Base-by-base conservation (phyloP, 2,113 vertebrate species). In the Zosterops borbonicus region DNA sequence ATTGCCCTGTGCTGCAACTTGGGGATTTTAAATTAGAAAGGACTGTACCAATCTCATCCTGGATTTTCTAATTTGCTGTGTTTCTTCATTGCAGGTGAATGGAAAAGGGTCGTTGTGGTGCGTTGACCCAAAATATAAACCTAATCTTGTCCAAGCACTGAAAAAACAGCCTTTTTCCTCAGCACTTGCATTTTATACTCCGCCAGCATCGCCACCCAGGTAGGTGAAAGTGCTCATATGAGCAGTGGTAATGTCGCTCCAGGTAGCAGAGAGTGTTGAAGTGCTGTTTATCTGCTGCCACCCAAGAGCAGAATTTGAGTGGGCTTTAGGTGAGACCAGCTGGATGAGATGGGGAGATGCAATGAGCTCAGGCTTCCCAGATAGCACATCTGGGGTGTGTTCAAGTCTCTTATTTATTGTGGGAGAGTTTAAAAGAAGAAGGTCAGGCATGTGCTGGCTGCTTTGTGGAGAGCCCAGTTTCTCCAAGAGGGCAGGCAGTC, bases 21-120 rank as follows among this genome's bases (percentile, higher is more conserved):
- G 49, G 67, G 22, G 50, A 6, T 41, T 19, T 19, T 46, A 15
- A 68, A 35, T 46, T 62, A 33, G 35, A 41, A 78, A 75, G n/a
- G 12, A 19, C 52, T 50, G 28, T 55, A 41, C 41, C 20, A 55
- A 33, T 33, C 59, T 77, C 42, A 14, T 20, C 28, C 23, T 70
- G 71, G 33, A 18, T 59, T 55, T 59, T 92, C 75, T 97, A 39
- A 97, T 87, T 85, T 89, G 71, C 76, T 28, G 5, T 93, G 7
- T 14, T 83, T 69, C 82, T 97, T 90, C 83, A 44, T 96, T 97
- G 75, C 97, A 99, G 99, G 98, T 99, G 95, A 99, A 99, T 94
- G 99, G 99, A 77, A 99, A 99, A 98, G 99, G 99, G 95, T 99
- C 99, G 4, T 97, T 99, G 73, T 99, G 99, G 99, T 99, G 99